phyloP scores from a whole-genome alignment of 2,797 vertebrate genomes.

The Thripadectes ignobilis region DNA sequence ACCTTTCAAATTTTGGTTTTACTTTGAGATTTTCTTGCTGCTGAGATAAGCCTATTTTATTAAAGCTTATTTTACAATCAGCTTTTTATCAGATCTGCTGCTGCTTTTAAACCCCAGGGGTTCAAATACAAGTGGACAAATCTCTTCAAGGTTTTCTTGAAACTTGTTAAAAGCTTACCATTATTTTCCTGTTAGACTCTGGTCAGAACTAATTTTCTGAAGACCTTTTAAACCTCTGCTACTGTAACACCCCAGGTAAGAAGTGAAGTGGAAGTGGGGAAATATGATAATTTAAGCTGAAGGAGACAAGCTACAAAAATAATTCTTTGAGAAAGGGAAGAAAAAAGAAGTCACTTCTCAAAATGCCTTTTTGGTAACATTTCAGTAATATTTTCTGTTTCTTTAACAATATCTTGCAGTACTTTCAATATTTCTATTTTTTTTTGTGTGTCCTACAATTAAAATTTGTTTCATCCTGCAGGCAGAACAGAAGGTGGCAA shows the following conservation, averaged over 20 bases:
- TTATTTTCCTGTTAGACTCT: background rate
- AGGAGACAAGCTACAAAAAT: background rate
- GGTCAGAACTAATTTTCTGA: background rate
- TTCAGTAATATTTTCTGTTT: background rate
- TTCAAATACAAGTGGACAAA: background rate
- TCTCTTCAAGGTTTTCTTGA: background rate
- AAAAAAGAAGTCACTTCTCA: rapidly evolving
- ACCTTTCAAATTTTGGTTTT: slow-evolving; percentile 8
- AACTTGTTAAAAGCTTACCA: background rate
- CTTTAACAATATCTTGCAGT: background rate
- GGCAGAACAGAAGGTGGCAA: background rate
- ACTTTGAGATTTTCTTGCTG: background rate
- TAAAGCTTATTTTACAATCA: slow-evolving; percentile 28
- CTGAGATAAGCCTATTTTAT: slow-evolving; percentile 3
- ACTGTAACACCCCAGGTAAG: background rate
- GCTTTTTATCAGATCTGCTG: background rate
- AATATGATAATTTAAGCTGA: background rate
- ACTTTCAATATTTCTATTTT: background rate
- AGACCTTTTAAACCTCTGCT: background rate
- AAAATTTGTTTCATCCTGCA: background rate
- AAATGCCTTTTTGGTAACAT: background rate
- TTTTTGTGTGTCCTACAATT: background rate
- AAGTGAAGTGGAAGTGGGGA: background rate
- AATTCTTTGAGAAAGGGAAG: background rate
- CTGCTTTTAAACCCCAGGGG: background rate